These are phyloP conservation scores for Glyptemys insculpta DNA, from an alignment of 2,797 vertebrate species.

Conservation along the genomic window DNA sequence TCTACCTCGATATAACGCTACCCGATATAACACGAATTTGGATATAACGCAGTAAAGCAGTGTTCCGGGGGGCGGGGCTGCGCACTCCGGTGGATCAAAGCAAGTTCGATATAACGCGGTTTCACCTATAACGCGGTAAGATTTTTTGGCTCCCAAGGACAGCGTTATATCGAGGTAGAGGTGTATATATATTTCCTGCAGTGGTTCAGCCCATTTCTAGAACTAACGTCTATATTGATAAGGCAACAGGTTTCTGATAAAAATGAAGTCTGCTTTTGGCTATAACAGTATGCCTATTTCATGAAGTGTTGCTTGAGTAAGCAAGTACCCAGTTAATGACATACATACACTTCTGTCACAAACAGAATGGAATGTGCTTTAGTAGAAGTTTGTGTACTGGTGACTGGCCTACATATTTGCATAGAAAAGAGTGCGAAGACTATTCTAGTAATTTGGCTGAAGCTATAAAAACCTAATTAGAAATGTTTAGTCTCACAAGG, in stretches of 20 bases:
- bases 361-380: background rate
- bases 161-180: no score
- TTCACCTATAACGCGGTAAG: no score
- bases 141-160: no score
- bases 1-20: no score
- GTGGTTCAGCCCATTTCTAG: background rate
- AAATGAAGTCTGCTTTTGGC: background rate
- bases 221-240: background rate
- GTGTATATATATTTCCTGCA: background rate
- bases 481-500: conserved; percentile 50
- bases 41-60: no score
- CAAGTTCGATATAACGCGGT: no score
- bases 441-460: conserved; percentile 65
- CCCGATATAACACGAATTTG: no score
- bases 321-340: conserved; percentile 55
- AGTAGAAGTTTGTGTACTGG: conserved; percentile 45
- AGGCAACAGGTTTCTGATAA: conserved; percentile 31
- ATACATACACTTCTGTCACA: conserved; percentile 34
- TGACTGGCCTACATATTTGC: conserved; percentile 62
- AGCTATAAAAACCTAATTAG: conserved; percentile 71
- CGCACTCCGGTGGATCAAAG: no score
- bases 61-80: no score
- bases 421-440: conserved; percentile 52
- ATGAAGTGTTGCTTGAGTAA: conserved; percentile 52
- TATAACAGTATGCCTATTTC: conserved; percentile 5